Evolutionary conservation across 2,888 invertebrate species (phyloP).

Genomic region (Sinhomidia bicolor): DNA sequence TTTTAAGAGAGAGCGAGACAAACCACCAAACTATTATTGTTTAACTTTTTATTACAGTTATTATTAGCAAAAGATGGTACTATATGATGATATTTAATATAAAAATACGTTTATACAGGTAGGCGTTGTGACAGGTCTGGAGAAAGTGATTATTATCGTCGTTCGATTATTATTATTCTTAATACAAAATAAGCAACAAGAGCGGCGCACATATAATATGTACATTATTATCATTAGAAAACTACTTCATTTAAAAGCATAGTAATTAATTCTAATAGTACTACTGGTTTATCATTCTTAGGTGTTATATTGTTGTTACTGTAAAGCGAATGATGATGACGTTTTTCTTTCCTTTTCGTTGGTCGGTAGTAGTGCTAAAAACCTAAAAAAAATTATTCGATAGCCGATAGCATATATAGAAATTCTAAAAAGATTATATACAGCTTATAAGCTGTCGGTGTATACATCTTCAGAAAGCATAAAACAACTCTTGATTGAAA

Average conservation of each 20-base stretch:
- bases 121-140: background rate
- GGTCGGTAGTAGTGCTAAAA: background rate
- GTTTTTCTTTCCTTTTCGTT: background rate
- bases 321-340: no score
- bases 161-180: slow-evolving; percentile 11
- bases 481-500: slow-evolving; percentile 11
- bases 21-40: slow-evolving; percentile 6
- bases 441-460: background rate
- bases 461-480: background rate
- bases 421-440: background rate
- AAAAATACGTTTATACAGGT: background rate
- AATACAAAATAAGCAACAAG: slow-evolving; percentile 26
- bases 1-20: slow-evolving; percentile 20
- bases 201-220: background rate
- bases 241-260: no score
- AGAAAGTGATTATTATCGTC: slow-evolving; percentile 7
- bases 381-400: no score
- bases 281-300: background rate
- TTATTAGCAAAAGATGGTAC: slow-evolving; percentile 6
- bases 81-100: background rate
- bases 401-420: no score
- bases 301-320: no score
- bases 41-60: slow-evolving; percentile 1
- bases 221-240: slow-evolving; percentile 11
- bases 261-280: no score